phyloP scores from a whole-genome alignment of 2,797 vertebrate genomes.

The Artibeus jamaicensis region DNA sequence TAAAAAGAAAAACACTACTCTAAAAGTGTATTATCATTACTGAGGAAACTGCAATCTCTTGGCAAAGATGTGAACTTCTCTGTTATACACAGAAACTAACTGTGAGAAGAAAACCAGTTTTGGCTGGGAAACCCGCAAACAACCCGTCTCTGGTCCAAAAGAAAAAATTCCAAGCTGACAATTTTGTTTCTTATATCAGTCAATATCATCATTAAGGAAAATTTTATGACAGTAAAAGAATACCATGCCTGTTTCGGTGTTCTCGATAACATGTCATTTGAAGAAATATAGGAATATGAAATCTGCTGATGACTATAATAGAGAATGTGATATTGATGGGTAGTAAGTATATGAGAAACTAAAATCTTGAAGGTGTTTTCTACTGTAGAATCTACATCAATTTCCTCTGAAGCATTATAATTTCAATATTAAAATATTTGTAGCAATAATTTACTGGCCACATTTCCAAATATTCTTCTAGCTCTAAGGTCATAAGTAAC shows the following conservation, averaged over 20 bases:
- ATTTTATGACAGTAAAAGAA: neutral
- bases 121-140: neutral
- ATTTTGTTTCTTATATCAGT: neutral
- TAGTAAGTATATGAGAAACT: neutral
- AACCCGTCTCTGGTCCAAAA: neutral
- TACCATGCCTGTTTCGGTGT: neutral
- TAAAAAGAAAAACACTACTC: neutral
- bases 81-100: neutral
- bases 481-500: neutral
- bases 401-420: neutral
- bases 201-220: neutral
- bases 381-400: neutral
- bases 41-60: neutral
- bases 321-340: neutral
- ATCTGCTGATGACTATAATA: neutral
- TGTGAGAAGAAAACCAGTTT: neutral
- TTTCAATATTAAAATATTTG: neutral
- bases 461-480: neutral
- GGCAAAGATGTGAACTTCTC: neutral
- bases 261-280: neutral
- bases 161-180: neutral
- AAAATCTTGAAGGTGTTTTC: neutral
- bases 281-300: neutral
- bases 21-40: neutral
- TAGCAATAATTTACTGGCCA: neutral